Evolutionary conservation across 2,797 vertebrate genomes (phyloP).

Genomic region (Brotula barbata): DNA sequence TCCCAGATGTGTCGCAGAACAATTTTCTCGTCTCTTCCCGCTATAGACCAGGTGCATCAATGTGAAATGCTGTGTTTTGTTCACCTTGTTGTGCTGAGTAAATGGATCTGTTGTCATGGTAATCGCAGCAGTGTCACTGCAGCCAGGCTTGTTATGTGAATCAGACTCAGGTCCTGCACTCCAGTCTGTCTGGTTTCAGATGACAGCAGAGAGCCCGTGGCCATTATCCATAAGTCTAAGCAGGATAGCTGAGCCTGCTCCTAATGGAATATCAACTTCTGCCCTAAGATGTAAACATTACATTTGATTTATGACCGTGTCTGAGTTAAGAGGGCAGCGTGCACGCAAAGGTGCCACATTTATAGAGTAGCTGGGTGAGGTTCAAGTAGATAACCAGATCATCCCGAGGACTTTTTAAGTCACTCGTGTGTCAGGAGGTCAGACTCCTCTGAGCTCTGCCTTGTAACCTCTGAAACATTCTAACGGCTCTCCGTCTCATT

Average conservation of each 20-base stretch:
- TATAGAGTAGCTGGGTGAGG: constrained; percentile 1
- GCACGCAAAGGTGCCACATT: background rate
- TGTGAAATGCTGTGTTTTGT: constrained; percentile 14
- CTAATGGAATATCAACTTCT: constrained; percentile 19
- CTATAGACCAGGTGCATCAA: constrained; percentile 25
- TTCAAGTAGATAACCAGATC: background rate
- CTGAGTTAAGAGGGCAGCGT: background rate
- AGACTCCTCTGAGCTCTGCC: background rate
- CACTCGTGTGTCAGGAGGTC: background rate
- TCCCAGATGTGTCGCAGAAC: constrained; percentile 27
- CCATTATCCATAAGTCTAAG: constrained; percentile 25
- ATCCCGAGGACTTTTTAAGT: constrained; percentile 1
- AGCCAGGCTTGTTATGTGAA: constrained; percentile 29
- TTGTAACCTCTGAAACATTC: background rate
- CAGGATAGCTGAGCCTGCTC: constrained; percentile 16
- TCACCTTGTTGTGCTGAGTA: background rate
- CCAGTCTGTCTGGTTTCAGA: constrained; percentile 27
- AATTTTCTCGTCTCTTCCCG: constrained; percentile 34
- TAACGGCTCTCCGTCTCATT: background rate
- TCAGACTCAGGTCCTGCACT: constrained; percentile 19
- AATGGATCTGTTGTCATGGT: constrained; percentile 40
- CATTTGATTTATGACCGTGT: constrained; percentile 4
- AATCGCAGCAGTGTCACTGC: constrained; percentile 1
- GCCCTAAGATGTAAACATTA: constrained; percentile 13
- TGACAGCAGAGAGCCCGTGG: constrained; percentile 28